Evolutionary conservation across 2,797 vertebrate species (phyloP), one percentile per base, ranked within the genome.

Genomic region (Xiphorhynchus erythropygius): DNA sequence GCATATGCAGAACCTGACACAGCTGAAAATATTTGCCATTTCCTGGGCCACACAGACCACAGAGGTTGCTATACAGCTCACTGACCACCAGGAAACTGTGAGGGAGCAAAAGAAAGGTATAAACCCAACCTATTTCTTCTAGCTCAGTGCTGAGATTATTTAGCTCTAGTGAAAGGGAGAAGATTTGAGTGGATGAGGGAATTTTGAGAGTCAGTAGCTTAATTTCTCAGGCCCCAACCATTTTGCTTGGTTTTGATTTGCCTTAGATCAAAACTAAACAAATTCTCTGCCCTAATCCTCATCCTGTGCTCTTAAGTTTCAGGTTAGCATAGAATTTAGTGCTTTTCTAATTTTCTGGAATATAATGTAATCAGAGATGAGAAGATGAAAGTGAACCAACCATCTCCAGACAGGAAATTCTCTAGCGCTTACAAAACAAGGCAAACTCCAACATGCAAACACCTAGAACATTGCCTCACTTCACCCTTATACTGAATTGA

Each of bases 1-100:
- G 91, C 76, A 85, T 94, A 96, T 94, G 90, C 65, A 96, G 92
- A 96, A 96, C 84, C 90, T 93, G 93, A 97, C 92, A 89, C 89
- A 96, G 89, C 89, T 94, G 89, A 96, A 97, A 97, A 75, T 93
- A 93, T 62, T 71, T 92, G 78, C 65, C 96, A 76, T 95, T 94
- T 97, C 94, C 94, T 92, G 84, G 73, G 82, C 87, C 76, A 91
- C 79, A 78, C 13, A 4, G 68, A 87, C 81, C 53, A 59, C n/a
- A 64, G 64, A 87, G 39, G 32, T 33, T 89, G 87, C 18, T 85
- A 47, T 87, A 57, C 8, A 91, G 68, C 78, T 93, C 35, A 50
- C 10, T 89, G 65, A 94, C 71, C 86, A 79, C 55, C 28, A 77
- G 68, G 30, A 87, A 93, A 85, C 75, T 79, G 53, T 25, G 75